Evolutionary conservation across 2,797 vertebrate species (phyloP).

Genomic region (Notoglanidium macrostoma): DNA sequence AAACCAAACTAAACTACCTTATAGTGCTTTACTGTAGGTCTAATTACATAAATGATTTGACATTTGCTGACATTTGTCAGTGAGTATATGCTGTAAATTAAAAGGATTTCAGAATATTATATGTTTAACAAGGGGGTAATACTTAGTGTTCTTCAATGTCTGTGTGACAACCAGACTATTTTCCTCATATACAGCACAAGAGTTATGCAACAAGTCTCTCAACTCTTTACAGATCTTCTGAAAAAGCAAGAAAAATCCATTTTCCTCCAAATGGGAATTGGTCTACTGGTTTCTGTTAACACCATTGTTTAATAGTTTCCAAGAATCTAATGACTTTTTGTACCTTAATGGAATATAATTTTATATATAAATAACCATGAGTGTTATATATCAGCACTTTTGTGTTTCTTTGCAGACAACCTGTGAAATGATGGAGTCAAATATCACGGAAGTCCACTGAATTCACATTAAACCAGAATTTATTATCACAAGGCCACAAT

Average conservation of each 20-base stretch:
- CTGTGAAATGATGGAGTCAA: neutral
- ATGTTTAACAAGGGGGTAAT: neutral
- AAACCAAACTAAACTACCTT: conserved; percentile 11
- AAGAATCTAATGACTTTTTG: neutral
- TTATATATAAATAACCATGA: neutral
- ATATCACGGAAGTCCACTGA: neutral
- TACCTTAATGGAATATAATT: neutral
- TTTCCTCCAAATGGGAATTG: neutral
- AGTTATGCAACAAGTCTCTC: neutral
- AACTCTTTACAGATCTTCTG: neutral
- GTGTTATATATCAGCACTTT: neutral
- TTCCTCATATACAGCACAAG: neutral
- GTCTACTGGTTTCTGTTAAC: neutral
- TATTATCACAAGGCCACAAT: neutral
- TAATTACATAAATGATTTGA: conserved; percentile 5
- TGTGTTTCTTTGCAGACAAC: neutral
- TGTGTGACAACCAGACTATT: neutral
- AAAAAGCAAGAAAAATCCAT: neutral
- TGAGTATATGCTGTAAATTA: neutral
- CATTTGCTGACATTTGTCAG: conserved; percentile 1
- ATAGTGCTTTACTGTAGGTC: neutral
- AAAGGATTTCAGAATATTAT: neutral
- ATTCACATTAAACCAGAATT: neutral
- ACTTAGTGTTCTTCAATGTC: neutral
- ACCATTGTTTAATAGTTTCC: neutral